Conservation (phyloP, 1,140 invertebrate species). For the Ridgeia piscesae region DNA sequence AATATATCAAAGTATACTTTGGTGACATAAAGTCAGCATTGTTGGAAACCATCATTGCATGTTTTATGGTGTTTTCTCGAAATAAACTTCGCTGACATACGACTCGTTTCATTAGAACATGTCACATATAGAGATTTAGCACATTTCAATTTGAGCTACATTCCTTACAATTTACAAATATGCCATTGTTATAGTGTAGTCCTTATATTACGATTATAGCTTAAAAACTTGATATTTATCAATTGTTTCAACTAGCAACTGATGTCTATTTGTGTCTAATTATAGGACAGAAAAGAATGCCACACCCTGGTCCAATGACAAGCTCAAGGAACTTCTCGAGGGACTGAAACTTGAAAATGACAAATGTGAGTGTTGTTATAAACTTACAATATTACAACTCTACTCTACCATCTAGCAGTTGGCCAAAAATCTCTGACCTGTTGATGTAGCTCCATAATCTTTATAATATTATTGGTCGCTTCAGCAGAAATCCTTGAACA, state of each 20-base stretch:
- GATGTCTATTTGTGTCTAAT: constrained; percentile 38
- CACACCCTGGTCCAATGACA: constrained; percentile 91
- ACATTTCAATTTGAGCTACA: too few species aligned
- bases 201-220: not conserved
- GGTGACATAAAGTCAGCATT: too few species aligned
- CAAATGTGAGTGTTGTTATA: constrained; percentile 41
- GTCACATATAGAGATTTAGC: too few species aligned
- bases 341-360: constrained; percentile 62
- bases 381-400: not conserved
- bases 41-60: too few species aligned
- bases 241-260: not conserved
- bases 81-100: too few species aligned
- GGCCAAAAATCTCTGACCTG: not conserved
- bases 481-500: not conserved
- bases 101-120: too few species aligned
- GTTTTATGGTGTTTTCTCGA: too few species aligned
- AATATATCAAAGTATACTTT: too few species aligned
- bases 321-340: constrained; percentile 81
- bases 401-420: not conserved
- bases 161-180: constrained; percentile 1
- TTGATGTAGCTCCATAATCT: not conserved
- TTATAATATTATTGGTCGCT: not conserved
- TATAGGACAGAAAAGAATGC: constrained; percentile 97
- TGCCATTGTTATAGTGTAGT: not conserved
- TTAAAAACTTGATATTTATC: constrained; percentile 15